phyloP scores from a whole-genome alignment of 2,113 vertebrate genomes.

The Lasiurus borealis region DNA sequence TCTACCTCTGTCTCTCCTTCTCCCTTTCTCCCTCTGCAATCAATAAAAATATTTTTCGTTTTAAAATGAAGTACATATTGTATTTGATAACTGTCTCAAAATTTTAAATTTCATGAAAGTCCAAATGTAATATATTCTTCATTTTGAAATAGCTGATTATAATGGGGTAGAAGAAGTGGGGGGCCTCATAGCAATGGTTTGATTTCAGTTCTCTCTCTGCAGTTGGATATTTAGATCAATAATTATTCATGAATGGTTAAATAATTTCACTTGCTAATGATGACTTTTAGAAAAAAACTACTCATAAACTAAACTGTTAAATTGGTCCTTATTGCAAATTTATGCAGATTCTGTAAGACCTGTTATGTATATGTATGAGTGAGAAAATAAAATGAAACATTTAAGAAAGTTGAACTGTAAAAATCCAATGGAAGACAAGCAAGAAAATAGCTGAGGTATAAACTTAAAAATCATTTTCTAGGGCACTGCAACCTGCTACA shows the following conservation, averaged over 20 bases:
- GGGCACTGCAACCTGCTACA: neutral
- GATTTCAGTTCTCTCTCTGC: neutral
- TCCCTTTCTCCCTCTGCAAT: too few relatives aligned
- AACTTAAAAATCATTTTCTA: neutral
- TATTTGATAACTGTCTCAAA: neutral
- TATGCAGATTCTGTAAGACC: slow-evolving; percentile 3
- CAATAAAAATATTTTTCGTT: too few relatives aligned
- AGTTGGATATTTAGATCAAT: slow-evolving; percentile 31
- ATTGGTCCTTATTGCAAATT: slow-evolving; percentile 3
- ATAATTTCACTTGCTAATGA: slow-evolving; percentile 45
- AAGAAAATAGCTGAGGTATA: slow-evolving; percentile 3
- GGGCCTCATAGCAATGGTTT: neutral
- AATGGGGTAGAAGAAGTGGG: neutral
- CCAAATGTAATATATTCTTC: neutral
- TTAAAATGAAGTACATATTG: neutral
- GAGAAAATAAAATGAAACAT: neutral
- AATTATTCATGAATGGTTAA: slow-evolving; percentile 22
- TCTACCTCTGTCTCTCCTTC: too few relatives aligned
- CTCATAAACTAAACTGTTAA: slow-evolving; percentile 13
- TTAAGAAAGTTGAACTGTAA: slow-evolving; percentile 19
- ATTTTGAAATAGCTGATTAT: neutral
- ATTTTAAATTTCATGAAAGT: slow-evolving; percentile 40
- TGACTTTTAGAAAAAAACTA: slow-evolving; percentile 22
- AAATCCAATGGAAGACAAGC: neutral
- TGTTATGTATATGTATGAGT: neutral